Base-by-base conservation (phyloP, 1,140 invertebrate species). In the Plodia interpunctella region DNA sequence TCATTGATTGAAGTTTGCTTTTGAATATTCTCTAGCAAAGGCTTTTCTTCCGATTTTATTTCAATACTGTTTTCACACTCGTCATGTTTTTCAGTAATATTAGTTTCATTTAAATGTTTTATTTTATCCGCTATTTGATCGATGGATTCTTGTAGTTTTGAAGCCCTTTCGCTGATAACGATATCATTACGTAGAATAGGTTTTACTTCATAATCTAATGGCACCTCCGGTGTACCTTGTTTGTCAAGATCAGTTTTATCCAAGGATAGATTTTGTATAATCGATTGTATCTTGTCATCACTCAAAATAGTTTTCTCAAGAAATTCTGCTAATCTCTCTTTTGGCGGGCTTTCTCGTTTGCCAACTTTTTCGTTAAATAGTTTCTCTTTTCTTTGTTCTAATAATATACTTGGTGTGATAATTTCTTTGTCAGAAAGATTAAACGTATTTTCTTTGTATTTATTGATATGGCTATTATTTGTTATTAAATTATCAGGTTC, bases 241-340 rank as follows among this genome's bases (percentile, higher is more conserved):
- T 60, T 59, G 11, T 62, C 55, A 56, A 61, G 49, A 55, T 77
- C 72, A 32, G 66, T 73, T 67, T 76, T 77, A 62, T 82, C 76
- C 50, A 89, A 63, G 17, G 87, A 87, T 38, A 89, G 70, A 57
- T 88, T 89, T 55, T 89, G 76, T 55, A 89, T 79, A 63, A 89
- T 87, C 18, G 81, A 80, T 65, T 88, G 81, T 67, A 89, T 74
- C 69, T 88, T 89, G 55, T 88, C 81, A 72, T 87, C 80, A 52
- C 80, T 83, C 60, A 89, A 78, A 74, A 89, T 76, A 56, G 79
- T 87, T 72, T 88, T 89, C 62, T 89, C 85, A 19, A 89, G 64
- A 60, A 82, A 89, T 65, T 86, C 80, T 6, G 83, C 69, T 32
- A 89, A 70, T 50, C 78, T 72, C 66, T 89, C 87, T 68, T 84